phyloP scores from a whole-genome alignment of 2,888 invertebrate species.

The Patella caerulea region DNA sequence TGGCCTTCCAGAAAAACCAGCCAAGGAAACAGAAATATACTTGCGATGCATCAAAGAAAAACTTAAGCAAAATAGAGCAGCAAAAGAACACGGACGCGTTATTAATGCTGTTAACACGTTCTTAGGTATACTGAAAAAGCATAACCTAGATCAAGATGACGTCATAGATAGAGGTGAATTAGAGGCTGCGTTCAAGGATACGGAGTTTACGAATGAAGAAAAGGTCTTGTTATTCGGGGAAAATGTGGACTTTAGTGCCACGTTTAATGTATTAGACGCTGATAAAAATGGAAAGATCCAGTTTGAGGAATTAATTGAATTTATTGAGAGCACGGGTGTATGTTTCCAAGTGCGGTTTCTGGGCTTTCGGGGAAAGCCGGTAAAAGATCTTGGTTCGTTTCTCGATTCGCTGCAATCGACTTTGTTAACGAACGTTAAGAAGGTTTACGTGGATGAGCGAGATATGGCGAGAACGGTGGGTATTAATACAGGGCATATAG shows the following conservation, averaged over 20 bases:
- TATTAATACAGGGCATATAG: slow-evolving; percentile 67
- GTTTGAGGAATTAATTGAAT: slow-evolving; percentile 53
- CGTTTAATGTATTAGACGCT: slow-evolving; percentile 18
- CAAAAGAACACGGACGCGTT: slow-evolving; percentile 48
- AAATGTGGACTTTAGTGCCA: slow-evolving; percentile 17
- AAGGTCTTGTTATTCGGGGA: slow-evolving; percentile 15
- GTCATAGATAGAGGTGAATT: slow-evolving; percentile 45
- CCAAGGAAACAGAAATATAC: slow-evolving; percentile 32
- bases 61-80: slow-evolving; percentile 46
- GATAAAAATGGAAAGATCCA: slow-evolving; percentile 44
- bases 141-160: slow-evolving; percentile 45
- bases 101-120: slow-evolving; percentile 54
- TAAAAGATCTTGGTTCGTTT: slow-evolving; percentile 56
- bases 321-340: slow-evolving; percentile 57
- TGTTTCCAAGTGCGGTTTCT: slow-evolving; percentile 61
- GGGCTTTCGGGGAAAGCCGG: slow-evolving; percentile 59
- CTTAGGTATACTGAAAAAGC: slow-evolving; percentile 53
- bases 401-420: slow-evolving; percentile 58
- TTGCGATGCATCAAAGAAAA: slow-evolving; percentile 41
- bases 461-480: slow-evolving; percentile 55
- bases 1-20: slow-evolving; percentile 37
- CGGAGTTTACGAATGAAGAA: slow-evolving; percentile 23
- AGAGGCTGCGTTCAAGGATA: slow-evolving; percentile 45
- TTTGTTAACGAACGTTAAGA: slow-evolving; percentile 59
- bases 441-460: slow-evolving; percentile 52